Percentiles rank a stretch among this genome's conserved stretches.
Evolutionary conservation across 2,797 vertebrate genomes (phyloP).

Genomic region (Eospalax fontanierii): DNA sequence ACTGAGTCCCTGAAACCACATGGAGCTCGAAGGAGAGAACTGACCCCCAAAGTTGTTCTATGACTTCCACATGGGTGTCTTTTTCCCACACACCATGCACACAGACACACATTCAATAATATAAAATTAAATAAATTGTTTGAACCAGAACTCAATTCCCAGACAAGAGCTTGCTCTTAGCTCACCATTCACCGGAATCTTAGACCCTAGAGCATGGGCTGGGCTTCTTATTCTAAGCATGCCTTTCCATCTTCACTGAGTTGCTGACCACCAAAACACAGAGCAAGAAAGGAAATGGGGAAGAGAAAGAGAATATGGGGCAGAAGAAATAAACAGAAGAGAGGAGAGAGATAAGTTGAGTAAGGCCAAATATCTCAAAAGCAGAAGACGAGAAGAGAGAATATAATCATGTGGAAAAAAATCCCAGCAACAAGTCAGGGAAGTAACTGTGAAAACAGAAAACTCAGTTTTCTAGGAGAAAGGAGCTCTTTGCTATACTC

Average conservation of each 20-base stretch:
- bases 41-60: background rate
- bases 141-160: background rate
- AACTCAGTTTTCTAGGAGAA: background rate
- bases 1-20: background rate
- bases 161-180: background rate
- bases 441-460: background rate
- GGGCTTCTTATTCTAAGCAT: background rate
- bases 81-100: too few species aligned
- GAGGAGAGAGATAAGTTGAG: background rate
- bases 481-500: background rate
- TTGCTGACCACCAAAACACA: background rate
- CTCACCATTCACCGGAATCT: background rate
- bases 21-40: background rate
- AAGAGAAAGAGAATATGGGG: fast-evolving
- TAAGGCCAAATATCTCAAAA: background rate
- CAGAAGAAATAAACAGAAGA: too few species aligned
- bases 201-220: background rate
- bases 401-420: background rate
- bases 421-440: background rate
- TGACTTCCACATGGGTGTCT: background rate
- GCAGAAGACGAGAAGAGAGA: background rate
- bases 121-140: background rate
- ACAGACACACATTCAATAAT: too few species aligned
- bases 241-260: background rate
- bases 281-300: too few species aligned